Evolutionary conservation across 2,113 vertebrate genomes (phyloP).

Genomic region (Tragelaphus imberbis): DNA sequence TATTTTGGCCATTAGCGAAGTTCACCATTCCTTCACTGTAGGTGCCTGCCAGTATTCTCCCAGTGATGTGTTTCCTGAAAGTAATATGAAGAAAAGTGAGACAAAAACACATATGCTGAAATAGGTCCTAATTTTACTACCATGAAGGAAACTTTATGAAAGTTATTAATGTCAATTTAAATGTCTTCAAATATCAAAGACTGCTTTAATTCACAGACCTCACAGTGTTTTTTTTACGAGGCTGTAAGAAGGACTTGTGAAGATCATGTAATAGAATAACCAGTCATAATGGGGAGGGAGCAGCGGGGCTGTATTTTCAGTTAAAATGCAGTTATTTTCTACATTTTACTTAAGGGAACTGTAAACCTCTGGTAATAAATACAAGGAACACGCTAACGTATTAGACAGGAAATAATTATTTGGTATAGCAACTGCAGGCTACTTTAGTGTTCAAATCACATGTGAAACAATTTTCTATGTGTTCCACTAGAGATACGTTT

Average conservation of each 20-base stretch:
- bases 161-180: neutral
- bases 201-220: neutral
- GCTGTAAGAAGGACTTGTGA: neutral
- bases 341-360: neutral
- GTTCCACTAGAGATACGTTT: neutral
- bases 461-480: accelerated
- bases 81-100: neutral
- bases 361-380: neutral
- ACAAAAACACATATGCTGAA: neutral
- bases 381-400: neutral
- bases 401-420: neutral
- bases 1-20: neutral
- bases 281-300: neutral
- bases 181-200: neutral
- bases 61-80: neutral
- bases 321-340: neutral
- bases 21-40: neutral
- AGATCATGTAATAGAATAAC: neutral
- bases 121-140: neutral
- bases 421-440: neutral
- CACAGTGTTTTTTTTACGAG: neutral
- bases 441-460: neutral
- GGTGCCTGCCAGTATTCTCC: neutral
- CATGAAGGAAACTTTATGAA: neutral
- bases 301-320: neutral